Evolutionary conservation across 2,888 invertebrate species (phyloP), one percentile per base, ranked within the genome.

Genomic region (Trissolcus brochymenae): DNA sequence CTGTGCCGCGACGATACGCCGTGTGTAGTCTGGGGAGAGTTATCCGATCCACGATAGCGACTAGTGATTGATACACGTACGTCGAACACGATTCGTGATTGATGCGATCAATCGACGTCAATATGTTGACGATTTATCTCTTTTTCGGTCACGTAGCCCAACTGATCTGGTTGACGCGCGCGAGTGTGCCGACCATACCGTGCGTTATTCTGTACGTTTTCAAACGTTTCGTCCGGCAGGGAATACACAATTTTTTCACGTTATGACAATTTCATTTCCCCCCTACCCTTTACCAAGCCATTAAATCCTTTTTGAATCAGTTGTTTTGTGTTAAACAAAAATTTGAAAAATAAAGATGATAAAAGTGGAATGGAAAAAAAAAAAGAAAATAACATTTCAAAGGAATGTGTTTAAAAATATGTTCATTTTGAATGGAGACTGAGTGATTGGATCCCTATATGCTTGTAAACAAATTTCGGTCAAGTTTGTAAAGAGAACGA

Each of bases 31-130:
- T 49, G n/a, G 43, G 61, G 65, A 56, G 71, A 73, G 60, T 59
- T 66, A 61, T 72, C 75, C 70, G 78, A 78, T 56, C 76, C 54
- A 77, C 79, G 86, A 87, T 87, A 85, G 81, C 82, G 82, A 73
- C 82, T 70, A 67, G 85, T 87, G 87, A 87, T 87, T 87, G 87
- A 87, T 87, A 87, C 85, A 86, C 84, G 84, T 79, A 82, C 81
- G 84, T 80, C 82, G 82, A 83, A 84, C 85, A 82, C 83, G 80
- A 70, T 59, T 77, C 79, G 84, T 87, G 87, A 87, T 87, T 86
- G 87, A 87, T 87, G 87, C 82, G 84, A 84, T 87, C 87, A 87
- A 87, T 87, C 84, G 84, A 83, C 84, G 86, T 85, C 87, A 86
- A 87, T 87, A 85, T 83, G 83, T 82, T 82, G 84, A 82, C 82